Percentiles rank a stretch among this genome's conserved stretches.
Evolutionary conservation across 2,888 invertebrate genomes (phyloP).

Genomic region (Rhorus exstirpatorius): DNA sequence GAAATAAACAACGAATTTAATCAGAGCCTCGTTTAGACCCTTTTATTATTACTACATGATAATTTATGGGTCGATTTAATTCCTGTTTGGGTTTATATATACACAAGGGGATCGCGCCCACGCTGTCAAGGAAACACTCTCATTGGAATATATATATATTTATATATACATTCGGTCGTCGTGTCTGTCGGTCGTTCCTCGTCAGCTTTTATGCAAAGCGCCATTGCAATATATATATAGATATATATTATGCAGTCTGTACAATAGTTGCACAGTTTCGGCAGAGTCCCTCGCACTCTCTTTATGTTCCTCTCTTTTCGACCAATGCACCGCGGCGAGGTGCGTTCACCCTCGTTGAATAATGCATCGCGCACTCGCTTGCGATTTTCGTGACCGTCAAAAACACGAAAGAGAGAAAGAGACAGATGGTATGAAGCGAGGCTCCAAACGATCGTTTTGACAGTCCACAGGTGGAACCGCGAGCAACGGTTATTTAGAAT

Average conservation of each 20-base stretch:
- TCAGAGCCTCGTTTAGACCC: constrained; percentile 22
- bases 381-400: constrained; percentile 77
- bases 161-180: constrained; percentile 26
- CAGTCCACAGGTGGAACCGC: constrained; percentile 82
- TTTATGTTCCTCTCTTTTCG: constrained; percentile 33
- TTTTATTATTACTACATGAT: constrained; percentile 48
- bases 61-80: constrained; percentile 50
- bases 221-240: constrained; percentile 14
- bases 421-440: constrained; percentile 30
- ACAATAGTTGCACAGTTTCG: constrained; percentile 65
- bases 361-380: constrained; percentile 79
- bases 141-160: constrained; percentile 40
- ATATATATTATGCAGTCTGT: constrained; percentile 20
- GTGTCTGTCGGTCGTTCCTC: constrained; percentile 73
- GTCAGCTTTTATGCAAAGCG: constrained; percentile 80
- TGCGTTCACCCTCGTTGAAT: constrained; percentile 78
- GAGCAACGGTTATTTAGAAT: constrained; percentile 80
- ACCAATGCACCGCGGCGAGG: constrained; percentile 48
- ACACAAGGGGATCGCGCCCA: constrained; percentile 51
- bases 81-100: constrained; percentile 42
- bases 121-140: constrained; percentile 57
- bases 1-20: constrained; percentile 26
- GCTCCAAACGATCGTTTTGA: constrained; percentile 75
- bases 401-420: constrained; percentile 71
- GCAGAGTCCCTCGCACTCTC: constrained; percentile 63